Evolutionary conservation across 2,888 invertebrate genomes (phyloP).

Genomic region (Polyommatus icarus): DNA sequence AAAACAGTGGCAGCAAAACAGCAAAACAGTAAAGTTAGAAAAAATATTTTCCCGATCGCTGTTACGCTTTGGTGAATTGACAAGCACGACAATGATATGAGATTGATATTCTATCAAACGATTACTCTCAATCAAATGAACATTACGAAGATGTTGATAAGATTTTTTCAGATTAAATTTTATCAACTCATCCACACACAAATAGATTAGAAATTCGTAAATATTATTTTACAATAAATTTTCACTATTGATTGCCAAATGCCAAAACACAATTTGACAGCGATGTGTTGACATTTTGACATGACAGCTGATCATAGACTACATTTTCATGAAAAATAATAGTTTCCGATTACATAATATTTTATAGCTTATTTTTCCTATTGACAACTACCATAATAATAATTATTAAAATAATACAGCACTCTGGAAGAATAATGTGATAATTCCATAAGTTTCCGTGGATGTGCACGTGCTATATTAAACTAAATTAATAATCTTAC

Average conservation of each 20-base stretch:
- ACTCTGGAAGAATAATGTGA: too few relatives aligned
- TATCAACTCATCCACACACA: slow-evolving; percentile 45
- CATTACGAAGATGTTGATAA: slow-evolving; percentile 56
- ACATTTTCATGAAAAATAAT: too few relatives aligned
- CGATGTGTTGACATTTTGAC: background rate
- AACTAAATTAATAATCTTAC: too few relatives aligned
- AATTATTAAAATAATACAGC: too few relatives aligned
- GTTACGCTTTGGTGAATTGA: slow-evolving; percentile 68
- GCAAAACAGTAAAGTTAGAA: slow-evolving; percentile 49
- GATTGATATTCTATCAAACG: slow-evolving; percentile 49
- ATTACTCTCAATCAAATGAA: slow-evolving; percentile 60
- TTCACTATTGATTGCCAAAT: slow-evolving; percentile 14
- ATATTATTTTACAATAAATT: background rate
- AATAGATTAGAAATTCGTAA: slow-evolving; percentile 39
- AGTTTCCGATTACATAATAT: background rate
- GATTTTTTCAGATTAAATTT: slow-evolving; percentile 43
- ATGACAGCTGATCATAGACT: background rate
- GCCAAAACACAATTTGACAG: slow-evolving; percentile 15
- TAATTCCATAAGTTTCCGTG: too few relatives aligned
- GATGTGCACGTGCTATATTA: too few relatives aligned
- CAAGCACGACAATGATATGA: slow-evolving; percentile 55
- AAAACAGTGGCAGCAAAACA: too few relatives aligned
- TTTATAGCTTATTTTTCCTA: too few relatives aligned
- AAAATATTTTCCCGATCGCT: slow-evolving; percentile 55
- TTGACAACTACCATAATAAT: too few relatives aligned